A percentile compares a stretch with the other conserved stretches of the same genome.
phyloP scores from a whole-genome alignment of 2,113 vertebrate genomes.

The Chascanopsetta lugubris region DNA sequence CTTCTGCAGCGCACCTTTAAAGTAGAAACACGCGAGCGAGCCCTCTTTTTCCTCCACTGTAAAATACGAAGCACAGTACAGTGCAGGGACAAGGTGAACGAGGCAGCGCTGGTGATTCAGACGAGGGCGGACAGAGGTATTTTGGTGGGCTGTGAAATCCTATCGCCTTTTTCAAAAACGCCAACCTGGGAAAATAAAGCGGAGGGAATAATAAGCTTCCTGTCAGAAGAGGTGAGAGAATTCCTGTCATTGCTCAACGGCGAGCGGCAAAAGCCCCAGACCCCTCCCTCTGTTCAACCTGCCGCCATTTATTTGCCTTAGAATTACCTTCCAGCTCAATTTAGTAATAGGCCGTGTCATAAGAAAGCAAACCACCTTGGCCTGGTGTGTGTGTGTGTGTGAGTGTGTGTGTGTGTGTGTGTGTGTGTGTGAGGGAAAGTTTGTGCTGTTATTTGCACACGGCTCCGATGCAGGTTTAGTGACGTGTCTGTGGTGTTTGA shows the following conservation, averaged over 20 bases:
- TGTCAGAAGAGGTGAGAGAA: slow-evolving; percentile 74
- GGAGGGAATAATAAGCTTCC: slow-evolving; percentile 78
- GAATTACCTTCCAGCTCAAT: slow-evolving; percentile 84
- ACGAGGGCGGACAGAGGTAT: slow-evolving; percentile 19
- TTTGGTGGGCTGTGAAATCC: slow-evolving; percentile 50
- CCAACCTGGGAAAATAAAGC: slow-evolving; percentile 76
- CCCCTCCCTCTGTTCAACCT: slow-evolving; percentile 76
- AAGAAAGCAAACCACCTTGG: slow-evolving; percentile 89
- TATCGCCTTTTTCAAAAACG: slow-evolving; percentile 48
- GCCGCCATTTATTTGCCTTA: slow-evolving; percentile 89
- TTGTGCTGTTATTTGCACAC: slow-evolving; percentile 11
- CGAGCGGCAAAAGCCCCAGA: slow-evolving; percentile 68
- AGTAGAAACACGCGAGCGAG: too few relatives aligned
- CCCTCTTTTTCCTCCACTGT: too few relatives aligned
- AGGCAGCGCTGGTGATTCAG: slow-evolving; percentile 23
- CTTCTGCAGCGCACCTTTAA: too few relatives aligned
- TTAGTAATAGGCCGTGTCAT: slow-evolving; percentile 89
- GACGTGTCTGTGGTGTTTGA: not conserved
- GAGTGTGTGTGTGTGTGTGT: slow-evolving; percentile 18
- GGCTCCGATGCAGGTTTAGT: slow-evolving; percentile 13
- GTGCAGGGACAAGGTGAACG: slow-evolving; percentile 5
- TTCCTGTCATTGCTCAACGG: slow-evolving; percentile 69
- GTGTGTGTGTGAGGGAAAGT: too few relatives aligned
- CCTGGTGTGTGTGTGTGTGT: slow-evolving; percentile 58
- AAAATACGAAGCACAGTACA: too few relatives aligned